Percentiles rank a stretch among this genome's conserved stretches.
Evolutionary conservation across 2,797 vertebrate species (phyloP).

Genomic region (Chanos chanos): DNA sequence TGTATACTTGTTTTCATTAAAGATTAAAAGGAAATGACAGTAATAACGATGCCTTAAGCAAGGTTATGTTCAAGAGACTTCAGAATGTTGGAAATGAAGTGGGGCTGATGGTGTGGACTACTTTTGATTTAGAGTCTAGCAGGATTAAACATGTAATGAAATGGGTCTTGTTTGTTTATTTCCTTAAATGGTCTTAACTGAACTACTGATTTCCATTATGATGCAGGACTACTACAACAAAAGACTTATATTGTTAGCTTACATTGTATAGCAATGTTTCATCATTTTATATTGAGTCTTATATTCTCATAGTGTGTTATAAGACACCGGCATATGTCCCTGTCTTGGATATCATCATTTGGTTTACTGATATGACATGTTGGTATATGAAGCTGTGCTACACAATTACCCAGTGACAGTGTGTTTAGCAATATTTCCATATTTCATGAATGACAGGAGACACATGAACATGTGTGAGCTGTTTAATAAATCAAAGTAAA

Average conservation of each 20-base stretch:
- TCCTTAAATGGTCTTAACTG: background rate
- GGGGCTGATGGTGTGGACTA: no score
- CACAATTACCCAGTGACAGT: slow-evolving; percentile 1
- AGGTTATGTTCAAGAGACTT: background rate
- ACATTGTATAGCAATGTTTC: no score
- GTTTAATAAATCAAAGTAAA: slow-evolving; percentile 12
- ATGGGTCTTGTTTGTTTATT: no score
- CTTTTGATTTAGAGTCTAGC: no score
- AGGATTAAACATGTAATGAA: no score
- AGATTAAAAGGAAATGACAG: slow-evolving; percentile 26
- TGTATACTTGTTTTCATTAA: slow-evolving; percentile 37
- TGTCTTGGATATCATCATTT: background rate
- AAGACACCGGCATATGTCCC: no score
- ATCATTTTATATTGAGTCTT: no score
- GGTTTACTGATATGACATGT: background rate
- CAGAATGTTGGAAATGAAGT: no score
- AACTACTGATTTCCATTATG: no score
- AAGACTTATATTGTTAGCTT: background rate
- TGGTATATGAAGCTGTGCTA: slow-evolving; percentile 8
- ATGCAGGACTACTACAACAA: background rate
- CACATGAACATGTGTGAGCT: background rate
- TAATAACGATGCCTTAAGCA: slow-evolving; percentile 10
- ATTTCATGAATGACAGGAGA: background rate
- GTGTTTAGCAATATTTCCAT: slow-evolving; percentile 15
- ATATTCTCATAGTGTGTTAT: no score